These are phyloP conservation scores for Uromys caudimaculatus DNA, from an alignment of 2,797 vertebrate species.

Conservation along the genomic window DNA sequence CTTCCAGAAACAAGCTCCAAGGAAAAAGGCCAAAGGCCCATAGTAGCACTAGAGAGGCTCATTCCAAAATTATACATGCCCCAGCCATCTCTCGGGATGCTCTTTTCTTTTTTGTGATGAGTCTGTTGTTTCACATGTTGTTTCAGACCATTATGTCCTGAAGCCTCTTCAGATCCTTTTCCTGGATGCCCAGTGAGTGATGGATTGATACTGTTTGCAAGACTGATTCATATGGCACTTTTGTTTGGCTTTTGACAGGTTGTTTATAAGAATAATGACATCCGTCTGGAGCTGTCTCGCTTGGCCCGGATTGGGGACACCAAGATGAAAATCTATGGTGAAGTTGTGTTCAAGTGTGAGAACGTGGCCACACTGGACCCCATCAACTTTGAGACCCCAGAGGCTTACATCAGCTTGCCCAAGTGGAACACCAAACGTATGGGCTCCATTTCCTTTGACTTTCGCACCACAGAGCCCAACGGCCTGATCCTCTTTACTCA, in stretches of 20 bases:
- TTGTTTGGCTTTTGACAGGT: constrained; percentile 90
- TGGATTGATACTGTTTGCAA: constrained; percentile 76
- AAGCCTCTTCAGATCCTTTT: constrained; percentile 73
- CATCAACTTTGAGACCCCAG: constrained; percentile 98
- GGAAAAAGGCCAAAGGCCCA: neutral
- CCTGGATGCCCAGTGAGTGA: constrained; percentile 69
- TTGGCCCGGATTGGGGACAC: constrained; percentile 97
- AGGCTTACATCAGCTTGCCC: constrained; percentile 98
- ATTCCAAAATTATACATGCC: neutral
- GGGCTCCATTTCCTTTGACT: constrained; percentile 99
- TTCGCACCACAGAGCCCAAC: constrained; percentile 97
- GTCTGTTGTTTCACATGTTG: constrained; percentile 1
- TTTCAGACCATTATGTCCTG: constrained; percentile 46
- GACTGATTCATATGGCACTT: constrained; percentile 85
- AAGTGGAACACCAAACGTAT: constrained; percentile 99
- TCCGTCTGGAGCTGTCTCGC: constrained; percentile 97
- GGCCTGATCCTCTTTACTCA: constrained; percentile 99
- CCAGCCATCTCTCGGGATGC: neutral
- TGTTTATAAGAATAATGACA: constrained; percentile 99
- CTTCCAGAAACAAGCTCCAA: neutral
- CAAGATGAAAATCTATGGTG: constrained; percentile 99
- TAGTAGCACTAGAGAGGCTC: neutral
- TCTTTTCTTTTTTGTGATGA: neutral
- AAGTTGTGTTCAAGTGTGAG: constrained; percentile 97
- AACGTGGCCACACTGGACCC: constrained; percentile 98